Evolutionary conservation across 2,113 vertebrate genomes (phyloP).

Genomic region (Australoheros scitulus): DNA sequence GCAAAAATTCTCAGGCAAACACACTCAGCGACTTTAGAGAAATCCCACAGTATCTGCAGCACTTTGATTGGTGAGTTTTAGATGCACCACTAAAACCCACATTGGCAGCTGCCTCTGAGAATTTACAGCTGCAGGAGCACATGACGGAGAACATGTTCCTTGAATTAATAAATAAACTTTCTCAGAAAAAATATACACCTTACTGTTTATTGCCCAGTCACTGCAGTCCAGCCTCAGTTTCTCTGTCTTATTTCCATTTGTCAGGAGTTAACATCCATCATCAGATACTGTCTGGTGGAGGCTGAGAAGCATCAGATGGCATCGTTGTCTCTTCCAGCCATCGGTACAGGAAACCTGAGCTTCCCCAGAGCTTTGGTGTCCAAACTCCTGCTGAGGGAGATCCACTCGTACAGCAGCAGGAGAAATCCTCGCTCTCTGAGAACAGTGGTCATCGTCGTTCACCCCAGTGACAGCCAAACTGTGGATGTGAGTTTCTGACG

Average conservation of each 20-base stretch:
- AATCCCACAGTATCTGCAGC: neutral
- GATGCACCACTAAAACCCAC: no score
- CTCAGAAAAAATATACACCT: neutral
- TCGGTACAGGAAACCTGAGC: conserved; percentile 87
- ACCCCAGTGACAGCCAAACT: conserved; percentile 71
- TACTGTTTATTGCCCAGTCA: neutral
- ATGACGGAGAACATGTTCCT: accelerated
- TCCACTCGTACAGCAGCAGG: conserved; percentile 76
- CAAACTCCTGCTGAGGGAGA: conserved; percentile 78
- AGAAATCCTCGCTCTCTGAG: conserved; percentile 59
- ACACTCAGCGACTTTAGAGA: neutral
- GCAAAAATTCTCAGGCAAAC: neutral
- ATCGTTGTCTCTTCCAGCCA: conserved; percentile 87
- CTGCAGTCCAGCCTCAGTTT: neutral
- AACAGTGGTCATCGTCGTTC: conserved; percentile 82
- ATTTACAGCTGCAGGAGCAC: neutral
- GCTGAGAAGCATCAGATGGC: conserved; percentile 71
- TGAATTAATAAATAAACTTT: neutral
- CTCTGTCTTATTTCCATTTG: neutral
- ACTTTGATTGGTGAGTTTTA: neutral
- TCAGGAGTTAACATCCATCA: conserved; percentile 72
- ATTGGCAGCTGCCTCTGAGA: neutral
- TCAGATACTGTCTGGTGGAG: conserved; percentile 79
- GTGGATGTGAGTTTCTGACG: conserved; percentile 44
- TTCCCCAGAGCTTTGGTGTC: conserved; percentile 84